Percentiles rank a stretch among this genome's conserved stretches.
These are phyloP conservation scores for Caenorhabditis brenneri DNA, from an alignment of 1,140 invertebrate species.

Conservation along the genomic window DNA sequence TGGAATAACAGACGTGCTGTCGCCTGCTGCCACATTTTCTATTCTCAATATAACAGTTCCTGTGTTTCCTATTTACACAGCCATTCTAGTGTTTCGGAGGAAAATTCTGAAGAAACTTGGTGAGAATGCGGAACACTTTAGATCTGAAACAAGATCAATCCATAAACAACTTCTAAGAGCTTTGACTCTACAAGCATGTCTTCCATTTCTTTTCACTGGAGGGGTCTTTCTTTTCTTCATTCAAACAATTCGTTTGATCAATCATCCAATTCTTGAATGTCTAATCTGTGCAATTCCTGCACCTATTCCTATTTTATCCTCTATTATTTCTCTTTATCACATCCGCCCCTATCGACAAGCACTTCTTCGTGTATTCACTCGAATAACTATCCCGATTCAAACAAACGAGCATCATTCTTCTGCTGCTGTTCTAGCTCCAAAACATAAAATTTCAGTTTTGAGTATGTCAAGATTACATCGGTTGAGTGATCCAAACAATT, in stretches of 20 bases:
- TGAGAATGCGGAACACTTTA: background rate
- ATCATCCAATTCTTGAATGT: background rate
- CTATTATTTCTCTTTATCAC: slow-evolving; percentile 7
- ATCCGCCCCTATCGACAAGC: background rate
- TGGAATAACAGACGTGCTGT: background rate
- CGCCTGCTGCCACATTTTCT: background rate
- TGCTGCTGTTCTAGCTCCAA: background rate
- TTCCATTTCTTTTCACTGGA: background rate
- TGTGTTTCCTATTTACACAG: background rate
- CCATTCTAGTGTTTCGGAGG: background rate
- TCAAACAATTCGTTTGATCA: background rate
- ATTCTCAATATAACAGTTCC: background rate
- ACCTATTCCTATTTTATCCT: slow-evolving; percentile 1
- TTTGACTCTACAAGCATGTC: slow-evolving; percentile 5
- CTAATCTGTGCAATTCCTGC: slow-evolving; percentile 7
- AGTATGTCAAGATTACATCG: background rate
- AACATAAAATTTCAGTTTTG: background rate
- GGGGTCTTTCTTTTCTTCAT: background rate
- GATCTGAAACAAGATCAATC: background rate
- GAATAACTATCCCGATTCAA: background rate
- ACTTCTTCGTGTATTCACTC: background rate
- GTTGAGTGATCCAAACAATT: slow-evolving; percentile 18
- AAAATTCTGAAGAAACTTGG: background rate
- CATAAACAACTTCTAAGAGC: slow-evolving; percentile 18
- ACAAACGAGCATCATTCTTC: background rate